Evolutionary conservation across 2,113 vertebrate genomes (phyloP).

Genomic region (Rafetus swinhoei): DNA sequence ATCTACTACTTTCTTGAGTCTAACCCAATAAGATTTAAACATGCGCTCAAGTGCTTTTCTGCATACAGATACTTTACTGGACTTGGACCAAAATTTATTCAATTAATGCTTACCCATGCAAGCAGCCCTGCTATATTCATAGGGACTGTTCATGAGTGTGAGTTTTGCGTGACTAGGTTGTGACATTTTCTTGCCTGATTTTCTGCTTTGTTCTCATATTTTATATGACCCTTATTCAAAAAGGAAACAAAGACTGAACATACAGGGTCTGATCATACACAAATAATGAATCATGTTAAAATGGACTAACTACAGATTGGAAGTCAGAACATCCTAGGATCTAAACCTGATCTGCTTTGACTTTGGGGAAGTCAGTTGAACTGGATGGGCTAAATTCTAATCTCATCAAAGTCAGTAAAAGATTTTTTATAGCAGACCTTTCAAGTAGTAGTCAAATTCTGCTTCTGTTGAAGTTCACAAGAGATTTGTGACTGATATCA

Average conservation of each 20-base stretch:
- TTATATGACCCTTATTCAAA: neutral
- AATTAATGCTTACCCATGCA: neutral
- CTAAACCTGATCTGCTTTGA: neutral
- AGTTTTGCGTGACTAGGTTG: neutral
- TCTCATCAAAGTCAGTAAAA: neutral
- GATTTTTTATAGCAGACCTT: neutral
- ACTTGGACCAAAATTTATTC: neutral
- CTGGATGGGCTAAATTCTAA: neutral
- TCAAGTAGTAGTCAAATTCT: neutral
- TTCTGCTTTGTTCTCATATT: neutral
- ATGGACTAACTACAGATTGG: neutral
- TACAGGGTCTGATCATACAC: neutral
- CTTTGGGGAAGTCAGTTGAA: neutral
- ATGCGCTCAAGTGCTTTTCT: neutral
- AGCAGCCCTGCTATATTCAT: neutral
- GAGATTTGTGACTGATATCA: neutral
- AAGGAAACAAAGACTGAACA: neutral
- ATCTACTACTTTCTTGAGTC: neutral
- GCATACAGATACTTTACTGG: neutral
- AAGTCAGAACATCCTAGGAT: neutral
- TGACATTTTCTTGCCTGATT: neutral
- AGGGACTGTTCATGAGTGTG: neutral
- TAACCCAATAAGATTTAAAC: neutral
- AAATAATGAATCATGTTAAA: neutral
- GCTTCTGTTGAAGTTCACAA: neutral